Evolutionary conservation across 2,888 invertebrate species (phyloP), one percentile per base, ranked within the genome.

Genomic region (Oxyteleia sp.): DNA sequence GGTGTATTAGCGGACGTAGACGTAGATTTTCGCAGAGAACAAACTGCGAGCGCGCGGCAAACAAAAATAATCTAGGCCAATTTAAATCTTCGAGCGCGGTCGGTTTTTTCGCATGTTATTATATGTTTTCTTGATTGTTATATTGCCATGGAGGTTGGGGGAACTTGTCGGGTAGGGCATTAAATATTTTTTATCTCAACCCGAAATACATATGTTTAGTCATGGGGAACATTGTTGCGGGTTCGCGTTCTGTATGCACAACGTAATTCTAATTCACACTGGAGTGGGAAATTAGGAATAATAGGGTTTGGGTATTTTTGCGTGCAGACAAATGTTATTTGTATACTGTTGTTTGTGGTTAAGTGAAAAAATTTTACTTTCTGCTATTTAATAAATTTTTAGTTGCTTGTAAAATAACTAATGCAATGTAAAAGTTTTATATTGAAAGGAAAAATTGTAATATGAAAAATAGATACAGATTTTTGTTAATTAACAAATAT

Each of bases 21-120:
- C 45, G 45, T 16, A 5, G 43, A 11, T 26, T 10, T 23, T 29
- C 8, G 26, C 38, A 66, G 35, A 23, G 61, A 55, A 63, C 59
- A n/a, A n/a, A n/a, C n/a, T 83, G 85, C 86, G 78, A 86, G 69
- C 85, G 81, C 20, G 51, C 63, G 53, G 35, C 51, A 51, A 68
- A 69, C 86, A 72, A 84, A 81, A 83, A 75, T 86, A 86, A 87
- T 88, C 90, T 90, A 91, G 89, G 86, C 87, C 89, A 91, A 91
- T 91, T 91, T 90, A 91, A 90, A 90, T 90, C 90, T 90, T 85
- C 87, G 87, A 88, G 85, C 87, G 59, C 53, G n/a, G n/a, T n/a
- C n/a, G n/a, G n/a, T n/a, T 18, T 38, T 26, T 64, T 72, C 55
- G 69, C 53, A 80, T 78, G 78, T 91, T 91, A 92, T 91, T 92